Evolutionary conservation across 2,797 vertebrate genomes (phyloP).

Genomic region (Pogoniulus pusillus): DNA sequence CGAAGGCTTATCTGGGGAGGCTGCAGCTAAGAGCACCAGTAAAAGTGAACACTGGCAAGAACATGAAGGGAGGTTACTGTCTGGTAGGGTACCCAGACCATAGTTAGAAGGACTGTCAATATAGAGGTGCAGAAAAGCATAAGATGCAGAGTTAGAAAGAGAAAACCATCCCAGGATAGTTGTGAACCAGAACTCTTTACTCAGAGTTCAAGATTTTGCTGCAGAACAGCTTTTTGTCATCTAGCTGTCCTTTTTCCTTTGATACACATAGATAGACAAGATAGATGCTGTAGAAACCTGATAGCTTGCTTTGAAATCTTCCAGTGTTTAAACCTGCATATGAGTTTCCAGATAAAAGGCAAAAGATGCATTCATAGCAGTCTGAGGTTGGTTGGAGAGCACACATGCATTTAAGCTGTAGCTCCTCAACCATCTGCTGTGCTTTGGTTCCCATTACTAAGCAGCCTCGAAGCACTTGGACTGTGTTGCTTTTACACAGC

Average conservation of each 20-base stretch:
- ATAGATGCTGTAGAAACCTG: not conserved
- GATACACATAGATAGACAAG: not conserved
- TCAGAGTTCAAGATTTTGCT: not conserved
- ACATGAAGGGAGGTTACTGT: not conserved
- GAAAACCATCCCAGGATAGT: not conserved
- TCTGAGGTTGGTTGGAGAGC: not conserved
- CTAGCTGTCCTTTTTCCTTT: not conserved
- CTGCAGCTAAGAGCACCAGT: not conserved
- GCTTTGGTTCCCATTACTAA: not conserved
- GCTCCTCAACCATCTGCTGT: not conserved
- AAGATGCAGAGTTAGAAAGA: not conserved
- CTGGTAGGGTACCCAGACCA: not conserved
- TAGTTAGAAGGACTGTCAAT: not conserved
- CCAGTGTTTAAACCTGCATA: not conserved
- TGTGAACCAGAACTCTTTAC: not conserved
- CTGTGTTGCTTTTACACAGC: not conserved
- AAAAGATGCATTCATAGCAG: not conserved
- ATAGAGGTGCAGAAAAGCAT: not conserved
- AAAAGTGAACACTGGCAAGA: not conserved
- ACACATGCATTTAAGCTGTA: not conserved
- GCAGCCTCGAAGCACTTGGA: not conserved
- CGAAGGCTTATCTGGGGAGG: not conserved
- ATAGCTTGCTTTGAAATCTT: not conserved
- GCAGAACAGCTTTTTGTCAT: not conserved
- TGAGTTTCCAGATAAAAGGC: not conserved